A percentile compares a stretch with the other conserved stretches of the same genome.
Conservation (phyloP, 2,113 vertebrate species). For the Miniopterus natalensis region DNA sequence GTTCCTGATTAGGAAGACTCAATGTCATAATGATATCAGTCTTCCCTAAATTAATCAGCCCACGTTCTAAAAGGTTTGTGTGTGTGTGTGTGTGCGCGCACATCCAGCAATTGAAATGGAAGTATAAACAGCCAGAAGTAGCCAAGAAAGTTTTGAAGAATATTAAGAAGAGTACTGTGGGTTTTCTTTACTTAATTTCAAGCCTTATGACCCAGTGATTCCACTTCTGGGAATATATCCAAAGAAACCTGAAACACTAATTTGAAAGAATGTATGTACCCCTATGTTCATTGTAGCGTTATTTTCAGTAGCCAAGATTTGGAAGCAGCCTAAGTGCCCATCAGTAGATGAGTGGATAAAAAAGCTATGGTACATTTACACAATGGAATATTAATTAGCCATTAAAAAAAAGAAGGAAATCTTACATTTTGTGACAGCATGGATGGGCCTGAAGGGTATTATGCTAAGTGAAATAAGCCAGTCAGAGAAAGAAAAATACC, state of each 20-base stretch:
- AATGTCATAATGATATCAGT: neutral
- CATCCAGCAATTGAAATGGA: neutral
- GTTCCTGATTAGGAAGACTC: neutral
- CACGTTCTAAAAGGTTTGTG: neutral
- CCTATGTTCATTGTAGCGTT: neutral
- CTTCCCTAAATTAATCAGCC: neutral
- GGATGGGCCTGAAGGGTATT: neutral
- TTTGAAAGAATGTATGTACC: neutral
- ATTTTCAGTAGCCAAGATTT: neutral
- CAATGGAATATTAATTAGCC: neutral
- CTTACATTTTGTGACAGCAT: neutral
- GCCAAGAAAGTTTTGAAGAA: neutral
- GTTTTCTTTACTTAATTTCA: neutral
- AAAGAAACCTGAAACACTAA: neutral
- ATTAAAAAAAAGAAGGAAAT: neutral
- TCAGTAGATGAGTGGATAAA: neutral
- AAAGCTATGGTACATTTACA: neutral
- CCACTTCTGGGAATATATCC: neutral
- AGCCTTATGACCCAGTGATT: neutral
- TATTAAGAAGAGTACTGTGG: neutral
- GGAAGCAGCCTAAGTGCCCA: neutral
- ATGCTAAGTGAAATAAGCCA: neutral
- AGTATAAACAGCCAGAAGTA: neutral
- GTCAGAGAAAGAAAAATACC: neutral
- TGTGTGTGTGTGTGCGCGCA: neutral